Evolutionary conservation across 2,888 invertebrate genomes (phyloP), one percentile per base, ranked within the genome.

Genomic region (Diadegma fenestrale): DNA sequence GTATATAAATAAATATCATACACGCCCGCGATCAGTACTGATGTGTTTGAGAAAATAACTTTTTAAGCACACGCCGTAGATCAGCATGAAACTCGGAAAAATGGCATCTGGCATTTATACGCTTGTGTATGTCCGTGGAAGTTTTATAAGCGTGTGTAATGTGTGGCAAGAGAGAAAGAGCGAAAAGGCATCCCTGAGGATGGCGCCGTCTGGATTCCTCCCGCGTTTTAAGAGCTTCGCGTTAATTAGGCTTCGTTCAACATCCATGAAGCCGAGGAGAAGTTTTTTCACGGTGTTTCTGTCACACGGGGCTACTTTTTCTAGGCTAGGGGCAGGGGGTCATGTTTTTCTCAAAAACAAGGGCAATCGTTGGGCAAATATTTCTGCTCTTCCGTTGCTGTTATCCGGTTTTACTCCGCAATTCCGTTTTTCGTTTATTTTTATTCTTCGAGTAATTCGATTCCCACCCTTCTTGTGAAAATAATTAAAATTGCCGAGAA

Each of bases 131-230:
- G 14, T 26, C 26, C 6, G 58, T 14, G 58, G 10, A 26, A 14
- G 14, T 4, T 22, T 58, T 14, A 58, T 26, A 58, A 12, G 58
- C 26, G 58, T 26, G 12, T 22, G 26, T 58, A 19, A 19, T 19
- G 58, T 26, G 58, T 26, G 66, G 26, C 37, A 33, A 58, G 68
- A 33, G 68, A 33, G 30, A 75, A 77, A 51, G 66, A 77, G 41
- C 66, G 51, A 77, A 51, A n/a, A 41, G 41, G 48, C 54, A 54
- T 54, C 22, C 48, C 73, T n/a, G 77, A 61, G 78, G 78, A 79
- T 64, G 85, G 78, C 82, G 82, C 85, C 85, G 85, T 85, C 85
- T 85, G 82, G 78, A 82, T 85, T 85, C 79, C 78, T 66, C 80
- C 26, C 43, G 37, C 69, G 43, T 41, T 75, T 78, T 54, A 73